Evolutionary conservation across 2,888 invertebrate species (phyloP).

Genomic region (Campoplex capitator): DNA sequence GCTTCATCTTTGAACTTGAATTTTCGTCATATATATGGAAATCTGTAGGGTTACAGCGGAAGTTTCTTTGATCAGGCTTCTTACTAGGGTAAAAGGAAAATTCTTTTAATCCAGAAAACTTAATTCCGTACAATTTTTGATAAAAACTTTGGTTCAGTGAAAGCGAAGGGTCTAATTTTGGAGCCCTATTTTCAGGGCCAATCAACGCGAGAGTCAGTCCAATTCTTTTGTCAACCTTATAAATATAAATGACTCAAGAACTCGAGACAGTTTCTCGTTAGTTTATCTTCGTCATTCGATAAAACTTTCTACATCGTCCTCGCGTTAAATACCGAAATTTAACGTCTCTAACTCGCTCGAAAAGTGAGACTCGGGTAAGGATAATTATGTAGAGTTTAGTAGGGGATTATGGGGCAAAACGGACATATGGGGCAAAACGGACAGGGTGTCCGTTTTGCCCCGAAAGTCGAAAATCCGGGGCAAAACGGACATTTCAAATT

Average conservation of each 20-base stretch:
- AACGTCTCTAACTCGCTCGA: not conserved
- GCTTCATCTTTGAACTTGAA: slow-evolving; percentile 29
- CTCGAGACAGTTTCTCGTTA: not conserved
- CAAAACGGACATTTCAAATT: no score
- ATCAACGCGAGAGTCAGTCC: not conserved
- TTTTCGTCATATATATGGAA: not conserved
- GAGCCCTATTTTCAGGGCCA: not conserved
- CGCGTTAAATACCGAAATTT: not conserved
- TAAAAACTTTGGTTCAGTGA: not conserved
- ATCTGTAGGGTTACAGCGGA: not conserved
- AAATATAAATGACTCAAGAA: not conserved
- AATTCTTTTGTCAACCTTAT: not conserved
- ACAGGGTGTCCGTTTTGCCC: no score
- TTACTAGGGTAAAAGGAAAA: not conserved
- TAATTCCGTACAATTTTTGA: not conserved
- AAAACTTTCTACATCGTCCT: not conserved
- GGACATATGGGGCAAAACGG: no score
- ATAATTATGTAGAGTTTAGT: slow-evolving; percentile 7
- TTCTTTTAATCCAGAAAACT: not conserved
- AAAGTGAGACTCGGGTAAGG: not conserved
- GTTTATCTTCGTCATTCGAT: not conserved
- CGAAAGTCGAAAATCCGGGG: no score
- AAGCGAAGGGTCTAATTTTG: not conserved
- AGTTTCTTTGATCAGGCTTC: not conserved
- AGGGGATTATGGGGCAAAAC: no score